Evolutionary conservation across 2,888 invertebrate species (phyloP).

Genomic region (Unio pictorum): DNA sequence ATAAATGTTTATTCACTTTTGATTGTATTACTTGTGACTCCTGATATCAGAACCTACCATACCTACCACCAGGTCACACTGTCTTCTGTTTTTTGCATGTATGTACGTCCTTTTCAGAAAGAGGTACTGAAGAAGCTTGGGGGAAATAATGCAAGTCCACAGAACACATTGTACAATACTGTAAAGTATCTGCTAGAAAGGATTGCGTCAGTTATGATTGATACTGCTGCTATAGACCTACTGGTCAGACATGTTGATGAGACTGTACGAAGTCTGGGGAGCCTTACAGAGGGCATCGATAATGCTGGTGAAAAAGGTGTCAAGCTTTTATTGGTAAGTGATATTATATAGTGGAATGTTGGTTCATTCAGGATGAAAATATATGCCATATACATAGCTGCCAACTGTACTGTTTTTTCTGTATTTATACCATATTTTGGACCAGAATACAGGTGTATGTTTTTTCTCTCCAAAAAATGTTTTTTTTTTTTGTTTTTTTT

Average conservation of each 20-base stretch:
- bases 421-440: too few species aligned
- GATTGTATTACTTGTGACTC: too few species aligned
- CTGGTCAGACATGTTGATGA: conserved; percentile 74
- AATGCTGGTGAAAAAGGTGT: conserved; percentile 89
- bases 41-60: too few species aligned
- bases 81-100: background rate
- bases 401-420: too few species aligned
- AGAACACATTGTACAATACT: conserved; percentile 94
- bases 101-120: conserved; percentile 74
- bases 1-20: too few species aligned
- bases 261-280: conserved; percentile 63
- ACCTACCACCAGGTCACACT: too few species aligned
- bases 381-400: too few species aligned
- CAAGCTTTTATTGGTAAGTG: conserved; percentile 83
- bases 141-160: conserved; percentile 74
- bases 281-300: conserved; percentile 53
- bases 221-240: conserved; percentile 86
- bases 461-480: too few species aligned
- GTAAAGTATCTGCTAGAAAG: conserved; percentile 95
- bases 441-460: too few species aligned
- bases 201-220: conserved; percentile 96
- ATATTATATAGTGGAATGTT: background rate
- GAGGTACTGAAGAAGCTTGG: conserved; percentile 92
- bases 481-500: too few species aligned
- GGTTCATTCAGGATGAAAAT: too few species aligned